Evolutionary conservation across 2,888 invertebrate species (phyloP).

Genomic region (Lymantria dispar): DNA sequence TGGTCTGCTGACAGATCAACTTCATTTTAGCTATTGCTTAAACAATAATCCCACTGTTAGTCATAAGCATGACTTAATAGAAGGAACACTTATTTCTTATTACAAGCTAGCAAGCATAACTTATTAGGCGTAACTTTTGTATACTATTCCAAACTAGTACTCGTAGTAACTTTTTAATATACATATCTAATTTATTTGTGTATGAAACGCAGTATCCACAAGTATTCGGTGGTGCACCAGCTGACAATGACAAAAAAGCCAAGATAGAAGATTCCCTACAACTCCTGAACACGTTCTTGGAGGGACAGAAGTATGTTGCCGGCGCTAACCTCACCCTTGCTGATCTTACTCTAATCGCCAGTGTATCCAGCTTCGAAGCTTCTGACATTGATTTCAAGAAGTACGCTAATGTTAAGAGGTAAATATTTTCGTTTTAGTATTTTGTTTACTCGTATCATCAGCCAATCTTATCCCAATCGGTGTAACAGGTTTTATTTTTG

Average conservation of each 20-base stretch:
- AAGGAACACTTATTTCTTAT: too few relatives aligned
- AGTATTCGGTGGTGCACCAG: constrained; percentile 82
- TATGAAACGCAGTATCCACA: constrained; percentile 79
- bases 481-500: too few relatives aligned
- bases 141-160: too few relatives aligned
- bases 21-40: too few relatives aligned
- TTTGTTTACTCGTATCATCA: too few relatives aligned
- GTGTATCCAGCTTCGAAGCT: constrained; percentile 87
- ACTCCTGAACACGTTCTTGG: constrained; percentile 87
- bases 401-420: constrained; percentile 85
- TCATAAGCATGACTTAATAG: too few relatives aligned
- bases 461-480: too few relatives aligned
- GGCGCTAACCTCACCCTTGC: constrained; percentile 90
- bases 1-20: too few relatives aligned
- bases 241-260: constrained; percentile 85
- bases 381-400: constrained; percentile 85
- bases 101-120: too few relatives aligned
- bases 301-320: constrained; percentile 86
- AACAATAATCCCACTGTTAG: too few relatives aligned
- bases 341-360: constrained; percentile 86
- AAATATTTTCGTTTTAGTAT: not conserved
- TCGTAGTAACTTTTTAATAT: too few relatives aligned
- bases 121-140: too few relatives aligned
- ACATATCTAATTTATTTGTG: not conserved
- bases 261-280: constrained; percentile 86